Evolutionary conservation across 2,888 invertebrate genomes (phyloP).

Genomic region (Habroteleia sp.): DNA sequence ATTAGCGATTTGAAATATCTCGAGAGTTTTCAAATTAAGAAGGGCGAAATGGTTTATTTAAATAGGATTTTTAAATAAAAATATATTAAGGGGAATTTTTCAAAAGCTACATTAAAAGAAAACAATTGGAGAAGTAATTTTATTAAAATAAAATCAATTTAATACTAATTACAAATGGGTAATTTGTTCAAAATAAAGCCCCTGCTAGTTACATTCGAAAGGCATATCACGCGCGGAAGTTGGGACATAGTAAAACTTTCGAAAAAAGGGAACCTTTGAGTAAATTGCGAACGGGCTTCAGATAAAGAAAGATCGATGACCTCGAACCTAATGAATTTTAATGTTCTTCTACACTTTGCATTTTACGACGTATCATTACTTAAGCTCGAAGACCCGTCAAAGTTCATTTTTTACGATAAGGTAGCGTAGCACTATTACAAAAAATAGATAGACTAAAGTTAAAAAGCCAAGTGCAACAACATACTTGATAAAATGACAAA

Average conservation of each 20-base stretch:
- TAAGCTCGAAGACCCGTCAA: constrained; percentile 62
- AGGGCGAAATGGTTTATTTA: no score
- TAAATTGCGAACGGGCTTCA: constrained; percentile 63
- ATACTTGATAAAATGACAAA: constrained; percentile 35
- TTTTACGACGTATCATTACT: constrained; percentile 66
- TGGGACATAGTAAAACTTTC: constrained; percentile 54
- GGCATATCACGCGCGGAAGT: constrained; percentile 56
- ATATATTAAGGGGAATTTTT: no score
- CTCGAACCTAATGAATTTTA: constrained; percentile 66
- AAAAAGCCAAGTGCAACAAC: constrained; percentile 48
- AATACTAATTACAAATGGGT: constrained; percentile 45
- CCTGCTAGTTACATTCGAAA: constrained; percentile 43
- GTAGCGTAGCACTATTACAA: constrained; percentile 39
- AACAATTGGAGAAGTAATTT: constrained; percentile 20
- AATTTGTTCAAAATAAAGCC: constrained; percentile 43
- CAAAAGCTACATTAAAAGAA: no score
- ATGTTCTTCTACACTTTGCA: constrained; percentile 64
- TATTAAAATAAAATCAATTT: constrained; percentile 14
- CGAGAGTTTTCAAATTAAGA: no score
- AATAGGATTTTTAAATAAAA: no score
- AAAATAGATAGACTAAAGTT: constrained; percentile 47
- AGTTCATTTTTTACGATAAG: constrained; percentile 62
- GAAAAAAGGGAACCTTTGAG: constrained; percentile 59
- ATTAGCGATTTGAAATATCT: no score
- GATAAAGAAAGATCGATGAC: constrained; percentile 66